Conservation (phyloP, 2,888 invertebrate species). For the Epirrhoe tristata region DNA sequence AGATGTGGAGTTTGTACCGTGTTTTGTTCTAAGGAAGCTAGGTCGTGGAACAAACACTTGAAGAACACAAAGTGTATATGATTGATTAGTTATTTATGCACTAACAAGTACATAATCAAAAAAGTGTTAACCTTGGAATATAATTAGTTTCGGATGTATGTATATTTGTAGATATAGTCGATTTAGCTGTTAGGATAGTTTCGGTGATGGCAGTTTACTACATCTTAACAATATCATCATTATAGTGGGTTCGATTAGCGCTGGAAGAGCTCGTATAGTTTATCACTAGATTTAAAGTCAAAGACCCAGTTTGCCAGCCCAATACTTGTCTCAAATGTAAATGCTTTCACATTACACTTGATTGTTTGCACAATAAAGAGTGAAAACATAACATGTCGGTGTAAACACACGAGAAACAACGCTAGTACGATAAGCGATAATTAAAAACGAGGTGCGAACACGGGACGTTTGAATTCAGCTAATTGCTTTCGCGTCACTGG, state of each 20-base stretch:
- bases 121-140: too few species aligned
- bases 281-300: background rate
- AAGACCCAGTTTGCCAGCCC: background rate
- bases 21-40: background rate
- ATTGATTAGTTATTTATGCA: too few species aligned
- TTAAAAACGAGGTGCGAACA: constrained; percentile 27
- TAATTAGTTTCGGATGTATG: too few species aligned
- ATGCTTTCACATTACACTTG: background rate
- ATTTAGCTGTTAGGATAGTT: too few species aligned
- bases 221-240: too few species aligned
- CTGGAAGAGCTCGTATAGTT: too few species aligned
- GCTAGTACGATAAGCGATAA: constrained; percentile 27
- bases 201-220: too few species aligned
- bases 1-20: background rate
- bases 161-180: too few species aligned
- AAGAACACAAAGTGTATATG: too few species aligned
- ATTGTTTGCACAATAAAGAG: constrained; percentile 14
- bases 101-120: too few species aligned
- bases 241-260: background rate
- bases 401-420: constrained; percentile 20
- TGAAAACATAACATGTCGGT: constrained; percentile 17
- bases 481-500: constrained; percentile 33
- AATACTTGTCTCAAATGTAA: background rate
- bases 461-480: constrained; percentile 28
- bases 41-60: background rate